These are phyloP conservation scores for Casuarius casuarius DNA, from an alignment of 2,113 vertebrate species.

Conservation along the genomic window DNA sequence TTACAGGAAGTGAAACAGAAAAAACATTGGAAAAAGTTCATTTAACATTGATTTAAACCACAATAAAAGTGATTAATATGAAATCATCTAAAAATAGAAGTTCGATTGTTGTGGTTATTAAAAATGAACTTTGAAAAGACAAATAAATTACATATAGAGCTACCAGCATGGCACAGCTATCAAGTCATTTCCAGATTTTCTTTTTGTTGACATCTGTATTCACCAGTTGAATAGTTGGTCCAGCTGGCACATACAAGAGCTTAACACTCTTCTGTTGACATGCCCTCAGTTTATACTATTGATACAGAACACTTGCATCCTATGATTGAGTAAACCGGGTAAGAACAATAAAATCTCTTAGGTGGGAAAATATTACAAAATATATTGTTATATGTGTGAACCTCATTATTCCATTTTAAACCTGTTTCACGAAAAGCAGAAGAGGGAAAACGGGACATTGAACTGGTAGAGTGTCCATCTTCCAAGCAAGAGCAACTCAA, in stretches of 20 bases:
- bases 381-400: not conserved
- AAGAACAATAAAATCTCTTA: not conserved
- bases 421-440: not conserved
- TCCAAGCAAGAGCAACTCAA: not conserved
- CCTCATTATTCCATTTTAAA: not conserved
- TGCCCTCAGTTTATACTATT: not conserved
- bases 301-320: not conserved
- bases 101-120: not conserved
- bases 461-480: not conserved
- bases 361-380: not conserved
- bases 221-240: not conserved
- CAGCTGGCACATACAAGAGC: not conserved
- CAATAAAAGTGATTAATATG: not conserved
- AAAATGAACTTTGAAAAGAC: conserved; percentile 19
- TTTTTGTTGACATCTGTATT: not conserved
- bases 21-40: not conserved
- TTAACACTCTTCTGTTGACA: not conserved
- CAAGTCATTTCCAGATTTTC: not conserved
- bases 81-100: not conserved
- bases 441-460: not conserved
- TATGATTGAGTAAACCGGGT: not conserved
- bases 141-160: not conserved
- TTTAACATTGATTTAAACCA: not conserved
- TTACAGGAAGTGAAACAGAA: not conserved
- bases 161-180: not conserved